Evolutionary conservation across 1,140 invertebrate species (phyloP), one percentile per base, ranked within the genome.

Genomic region (Solen grandis): DNA sequence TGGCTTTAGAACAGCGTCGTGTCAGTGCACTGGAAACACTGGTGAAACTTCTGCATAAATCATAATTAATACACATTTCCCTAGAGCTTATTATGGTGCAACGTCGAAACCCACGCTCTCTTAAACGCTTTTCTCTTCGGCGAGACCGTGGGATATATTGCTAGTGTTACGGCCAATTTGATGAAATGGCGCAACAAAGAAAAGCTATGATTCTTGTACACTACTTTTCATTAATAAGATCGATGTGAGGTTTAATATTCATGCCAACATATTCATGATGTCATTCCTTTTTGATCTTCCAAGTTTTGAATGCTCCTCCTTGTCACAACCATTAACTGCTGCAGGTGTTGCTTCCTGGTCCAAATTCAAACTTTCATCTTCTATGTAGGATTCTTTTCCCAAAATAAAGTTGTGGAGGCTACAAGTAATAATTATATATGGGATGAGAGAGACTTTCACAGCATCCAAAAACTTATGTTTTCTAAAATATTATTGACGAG

Each of bases 351-450:
- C 38, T 50, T 68, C 38, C 25, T 50, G 22, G 2, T 68, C 38
- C 27, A 8, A 27, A 46, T 50, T 31, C 19, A 38, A 13, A 22
- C 46, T 27, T 2, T 50, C 65, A 27, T 68, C 65, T 25, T 31
- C 65, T 2, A 36, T 31, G 29, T 63, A 63, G 5, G 60, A 63
- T 19, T 68, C 36, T 27, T 52, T 3, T 1, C 27, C 16, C n/a
- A 68, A 25, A 19, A 68, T 68, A 29, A 68, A 68, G 22, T 68
- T 68, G 29, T 68, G 65, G 1, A 68, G 22, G 36, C 65, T 50
- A 19, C 65, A 68, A 50, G 36, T 31, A 4, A 31, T 22, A 25
- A 46, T 68, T 25, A 50, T 52, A 29, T 22, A 14, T 4, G 65
- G 65, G 31, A 68, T 50, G 2, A 27, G 13, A 8, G 19, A 22